These are phyloP conservation scores for Atherinosoma microstoma DNA, from an alignment of 2,797 vertebrate species.

Conservation along the genomic window DNA sequence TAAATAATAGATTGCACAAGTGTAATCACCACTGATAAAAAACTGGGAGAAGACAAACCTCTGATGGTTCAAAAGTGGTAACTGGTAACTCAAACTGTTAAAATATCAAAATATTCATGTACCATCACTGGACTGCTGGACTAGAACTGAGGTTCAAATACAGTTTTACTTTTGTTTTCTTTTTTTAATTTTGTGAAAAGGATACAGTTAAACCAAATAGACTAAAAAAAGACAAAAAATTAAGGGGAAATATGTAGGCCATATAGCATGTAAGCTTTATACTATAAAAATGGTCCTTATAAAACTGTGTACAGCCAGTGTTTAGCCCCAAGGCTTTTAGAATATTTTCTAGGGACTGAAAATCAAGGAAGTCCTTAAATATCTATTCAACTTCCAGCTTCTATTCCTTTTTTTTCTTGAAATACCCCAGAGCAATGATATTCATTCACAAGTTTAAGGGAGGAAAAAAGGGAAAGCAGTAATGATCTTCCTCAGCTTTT, in stretches of 20 bases:
- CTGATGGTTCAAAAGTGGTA: not conserved
- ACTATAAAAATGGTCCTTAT: not conserved
- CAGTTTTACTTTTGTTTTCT: not conserved
- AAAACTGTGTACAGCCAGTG: not conserved
- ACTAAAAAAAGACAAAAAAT: not conserved
- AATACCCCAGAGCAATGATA: not conserved
- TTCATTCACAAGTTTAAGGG: not conserved
- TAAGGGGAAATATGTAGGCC: not conserved
- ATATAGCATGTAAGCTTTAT: not conserved
- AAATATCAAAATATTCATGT: not conserved
- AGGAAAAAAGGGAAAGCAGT: not conserved
- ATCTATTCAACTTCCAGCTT: not conserved
- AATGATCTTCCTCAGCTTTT: conserved; percentile 14
- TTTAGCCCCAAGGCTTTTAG: not conserved
- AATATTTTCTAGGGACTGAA: not conserved
- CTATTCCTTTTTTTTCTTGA: not conserved
- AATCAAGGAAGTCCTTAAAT: not conserved
- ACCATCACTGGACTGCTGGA: not conserved
- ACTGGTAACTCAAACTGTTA: not conserved
- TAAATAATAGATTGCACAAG: not conserved
- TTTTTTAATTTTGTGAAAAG: not conserved
- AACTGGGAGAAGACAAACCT: not conserved
- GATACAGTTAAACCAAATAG: not conserved
- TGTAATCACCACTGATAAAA: not conserved
- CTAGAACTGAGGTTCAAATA: not conserved